Conservation (phyloP, 2,113 vertebrate species). For the Dipodomys ordii region DNA sequence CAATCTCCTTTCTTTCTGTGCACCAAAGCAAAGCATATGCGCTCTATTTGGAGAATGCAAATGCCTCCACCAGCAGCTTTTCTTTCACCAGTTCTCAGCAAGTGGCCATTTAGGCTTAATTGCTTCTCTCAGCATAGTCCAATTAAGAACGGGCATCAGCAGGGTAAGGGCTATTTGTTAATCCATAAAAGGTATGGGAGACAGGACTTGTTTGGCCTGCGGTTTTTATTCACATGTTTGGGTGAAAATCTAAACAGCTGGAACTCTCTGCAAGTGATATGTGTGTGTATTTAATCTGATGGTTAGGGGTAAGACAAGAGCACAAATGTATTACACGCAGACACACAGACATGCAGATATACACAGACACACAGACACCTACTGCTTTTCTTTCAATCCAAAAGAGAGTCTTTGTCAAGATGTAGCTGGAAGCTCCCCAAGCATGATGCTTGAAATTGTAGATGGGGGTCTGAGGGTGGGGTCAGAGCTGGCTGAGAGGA, state of each 20-base stretch:
- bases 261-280: constrained; percentile 67
- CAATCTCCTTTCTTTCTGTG: constrained; percentile 74
- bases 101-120: constrained; percentile 87
- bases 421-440: constrained; percentile 34
- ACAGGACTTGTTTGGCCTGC: constrained; percentile 78
- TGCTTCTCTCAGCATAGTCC: constrained; percentile 84
- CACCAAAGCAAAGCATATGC: constrained; percentile 69
- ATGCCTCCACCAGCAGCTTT: constrained; percentile 77
- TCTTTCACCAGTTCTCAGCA: constrained; percentile 85
- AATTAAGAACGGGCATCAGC: constrained; percentile 85
- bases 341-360: background rate
- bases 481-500: background rate
- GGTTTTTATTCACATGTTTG: constrained; percentile 76
- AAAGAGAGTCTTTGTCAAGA: constrained; percentile 48
- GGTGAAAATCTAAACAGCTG: constrained; percentile 79
- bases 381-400: constrained; percentile 18
- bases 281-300: constrained; percentile 71
- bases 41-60: constrained; percentile 78
- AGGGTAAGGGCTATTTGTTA: constrained; percentile 85
- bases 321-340: constrained; percentile 36
- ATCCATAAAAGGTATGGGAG: constrained; percentile 85
- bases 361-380: background rate
- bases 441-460: constrained; percentile 3
- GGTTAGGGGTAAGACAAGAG: constrained; percentile 75
- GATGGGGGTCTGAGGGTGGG: too few relatives aligned